Base-by-base conservation (phyloP, 2,113 vertebrate genomes). In the Melanerpes formicivorus region DNA sequence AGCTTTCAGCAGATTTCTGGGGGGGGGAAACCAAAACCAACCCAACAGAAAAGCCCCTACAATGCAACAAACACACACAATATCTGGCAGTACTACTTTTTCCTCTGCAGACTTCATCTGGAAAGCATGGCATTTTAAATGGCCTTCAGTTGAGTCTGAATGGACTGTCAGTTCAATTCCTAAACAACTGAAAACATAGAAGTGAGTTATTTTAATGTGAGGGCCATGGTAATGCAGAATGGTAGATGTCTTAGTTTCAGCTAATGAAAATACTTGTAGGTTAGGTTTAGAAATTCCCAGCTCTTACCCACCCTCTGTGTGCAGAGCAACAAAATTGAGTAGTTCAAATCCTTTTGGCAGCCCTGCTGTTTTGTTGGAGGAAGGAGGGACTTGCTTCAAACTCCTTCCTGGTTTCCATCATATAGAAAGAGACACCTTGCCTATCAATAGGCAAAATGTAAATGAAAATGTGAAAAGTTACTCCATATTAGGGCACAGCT, bases 1-100 rank as follows among this genome's bases (percentile, higher is more conserved):
- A 52, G 67, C 82, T 95, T 96, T 84, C 79, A 88, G 72, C 40
- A 62, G 86, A 87, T 92, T 79, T 65, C 72, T 87, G 10, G 40
- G 40, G 37, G 40, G 40, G 40, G 40, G 65, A 44, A 93, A 66
- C 80, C 83, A 81, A 94, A 69, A 84, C 83, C 42, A 44, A 44
- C 42, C 40, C 40, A 44, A 44, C 42, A 44, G 13, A 44, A 44
- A 44, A 44, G 15, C 14, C 14, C 42, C 42, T 15, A 44, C 14
- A 44, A 15, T 14, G 66, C 60, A 84, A 18, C 42, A 81, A 67
- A 75, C 67, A 55, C 18, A 30, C 25, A 58, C 59, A 5, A 21
- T 83, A 63, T 93, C 69, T 92, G 71, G 66, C 63, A 63, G 62
- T 56, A 32, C 50, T 75, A 5, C 27, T 60, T 91, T 87, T 91